Evolutionary conservation across 2,888 invertebrate genomes (phyloP).

Genomic region (Sicus ferrugineus): DNA sequence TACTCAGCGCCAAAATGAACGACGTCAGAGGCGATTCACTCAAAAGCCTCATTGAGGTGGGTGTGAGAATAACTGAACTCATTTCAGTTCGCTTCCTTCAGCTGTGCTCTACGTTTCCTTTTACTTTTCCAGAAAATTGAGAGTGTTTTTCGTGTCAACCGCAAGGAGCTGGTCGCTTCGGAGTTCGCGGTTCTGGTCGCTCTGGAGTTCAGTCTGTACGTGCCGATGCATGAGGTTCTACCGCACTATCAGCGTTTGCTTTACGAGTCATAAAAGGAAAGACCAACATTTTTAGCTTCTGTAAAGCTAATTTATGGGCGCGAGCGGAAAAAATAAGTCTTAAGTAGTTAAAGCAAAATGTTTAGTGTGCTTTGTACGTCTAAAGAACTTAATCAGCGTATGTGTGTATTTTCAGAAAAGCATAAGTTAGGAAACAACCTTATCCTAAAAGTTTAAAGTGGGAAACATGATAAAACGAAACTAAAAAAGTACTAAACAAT

Average conservation of each 20-base stretch:
- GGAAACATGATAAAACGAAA: too few relatives aligned
- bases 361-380: too few relatives aligned
- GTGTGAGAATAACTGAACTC: conserved; percentile 12
- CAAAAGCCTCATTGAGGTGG: conserved; percentile 87
- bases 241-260: conserved; percentile 94
- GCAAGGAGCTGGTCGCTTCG: conserved; percentile 87
- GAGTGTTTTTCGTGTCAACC: conserved; percentile 86
- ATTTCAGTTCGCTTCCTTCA: background rate
- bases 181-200: conserved; percentile 96
- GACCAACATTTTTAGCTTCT: too few relatives aligned
- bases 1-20: conserved; percentile 95
- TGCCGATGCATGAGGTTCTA: conserved; percentile 89
- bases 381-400: too few relatives aligned
- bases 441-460: too few relatives aligned
- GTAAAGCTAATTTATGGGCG: too few relatives aligned
- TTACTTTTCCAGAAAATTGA: conserved; percentile 79
- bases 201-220: conserved; percentile 91
- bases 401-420: too few relatives aligned
- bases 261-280: conserved; percentile 83
- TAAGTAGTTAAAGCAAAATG: too few relatives aligned
- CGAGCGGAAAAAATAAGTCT: too few relatives aligned
- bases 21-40: conserved; percentile 92
- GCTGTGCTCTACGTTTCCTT: background rate
- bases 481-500: too few relatives aligned
- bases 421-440: too few relatives aligned